Conservation (phyloP, 2,888 invertebrate genomes). For the Drosophila meridionalis region DNA sequence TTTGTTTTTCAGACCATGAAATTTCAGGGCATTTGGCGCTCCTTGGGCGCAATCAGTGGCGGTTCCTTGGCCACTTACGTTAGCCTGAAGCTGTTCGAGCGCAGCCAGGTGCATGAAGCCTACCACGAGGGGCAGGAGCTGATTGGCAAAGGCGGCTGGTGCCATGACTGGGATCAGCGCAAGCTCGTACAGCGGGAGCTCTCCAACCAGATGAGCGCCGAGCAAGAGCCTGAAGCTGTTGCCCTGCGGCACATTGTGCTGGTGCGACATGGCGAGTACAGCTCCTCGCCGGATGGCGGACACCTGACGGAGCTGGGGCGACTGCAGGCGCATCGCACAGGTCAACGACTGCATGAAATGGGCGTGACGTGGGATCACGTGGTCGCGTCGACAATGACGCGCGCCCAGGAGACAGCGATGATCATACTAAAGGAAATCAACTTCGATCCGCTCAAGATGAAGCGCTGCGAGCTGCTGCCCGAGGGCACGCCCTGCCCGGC, state of each 20-base stretch:
- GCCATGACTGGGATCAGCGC: conserved; percentile 95
- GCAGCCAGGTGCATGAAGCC: not conserved
- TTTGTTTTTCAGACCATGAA: conserved; percentile 35
- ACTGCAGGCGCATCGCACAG: conserved; percentile 94
- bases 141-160: conserved; percentile 88
- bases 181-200: conserved; percentile 87
- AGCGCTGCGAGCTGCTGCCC: conserved; percentile 90
- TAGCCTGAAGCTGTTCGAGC: conserved; percentile 46
- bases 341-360: conserved; percentile 91
- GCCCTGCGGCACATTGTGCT: conserved; percentile 91
- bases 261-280: conserved; percentile 98
- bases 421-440: conserved; percentile 91
- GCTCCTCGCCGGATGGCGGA: conserved; percentile 89
- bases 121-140: not conserved
- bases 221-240: conserved; percentile 85
- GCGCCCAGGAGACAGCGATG: conserved; percentile 96
- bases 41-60: conserved; percentile 48
- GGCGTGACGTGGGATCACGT: conserved; percentile 92
- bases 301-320: conserved; percentile 93
- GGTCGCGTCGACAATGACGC: conserved; percentile 95
- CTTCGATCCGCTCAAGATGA: conserved; percentile 87
- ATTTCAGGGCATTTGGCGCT: conserved; percentile 40
- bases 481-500: conserved; percentile 98
- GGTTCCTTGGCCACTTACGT: conserved; percentile 59
- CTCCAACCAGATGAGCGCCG: conserved; percentile 86